Conservation (phyloP, 2,888 invertebrate genomes). For the Mimas tiliae region DNA sequence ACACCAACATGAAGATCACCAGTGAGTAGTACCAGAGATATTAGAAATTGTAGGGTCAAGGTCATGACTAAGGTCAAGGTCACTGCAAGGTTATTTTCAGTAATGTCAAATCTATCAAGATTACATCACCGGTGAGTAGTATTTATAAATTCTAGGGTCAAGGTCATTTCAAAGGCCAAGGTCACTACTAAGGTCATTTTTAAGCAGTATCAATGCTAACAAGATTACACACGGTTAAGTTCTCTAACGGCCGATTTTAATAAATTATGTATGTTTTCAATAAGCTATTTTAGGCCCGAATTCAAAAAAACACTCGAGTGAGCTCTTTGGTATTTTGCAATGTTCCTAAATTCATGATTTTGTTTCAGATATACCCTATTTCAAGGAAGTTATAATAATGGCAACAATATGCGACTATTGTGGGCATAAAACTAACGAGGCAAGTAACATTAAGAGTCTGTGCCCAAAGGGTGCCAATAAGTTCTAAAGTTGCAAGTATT, state of each 20-base stretch:
- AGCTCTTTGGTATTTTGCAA: too few relatives aligned
- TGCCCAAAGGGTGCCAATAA: too few relatives aligned
- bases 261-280: too few relatives aligned
- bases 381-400: conserved; percentile 99
- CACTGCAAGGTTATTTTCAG: background rate
- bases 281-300: too few relatives aligned
- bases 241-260: too few relatives aligned
- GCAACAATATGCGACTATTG: conserved; percentile 96
- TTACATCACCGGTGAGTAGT: background rate
- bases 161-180: background rate
- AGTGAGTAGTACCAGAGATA: conserved; percentile 71
- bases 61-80: background rate
- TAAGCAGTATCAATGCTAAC: too few relatives aligned
- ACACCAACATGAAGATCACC: conserved; percentile 89
- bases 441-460: conserved; percentile 35
- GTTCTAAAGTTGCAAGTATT: too few relatives aligned
- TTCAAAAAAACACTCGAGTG: too few relatives aligned
- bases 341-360: too few relatives aligned
- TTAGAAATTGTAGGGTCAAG: background rate
- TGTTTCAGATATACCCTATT: conserved; percentile 91
- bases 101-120: background rate
- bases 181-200: background rate
- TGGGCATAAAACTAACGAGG: conserved; percentile 96
- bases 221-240: too few relatives aligned
- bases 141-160: background rate